Conservation (phyloP, 1,140 invertebrate species). For the Aphaenogaster floridana region DNA sequence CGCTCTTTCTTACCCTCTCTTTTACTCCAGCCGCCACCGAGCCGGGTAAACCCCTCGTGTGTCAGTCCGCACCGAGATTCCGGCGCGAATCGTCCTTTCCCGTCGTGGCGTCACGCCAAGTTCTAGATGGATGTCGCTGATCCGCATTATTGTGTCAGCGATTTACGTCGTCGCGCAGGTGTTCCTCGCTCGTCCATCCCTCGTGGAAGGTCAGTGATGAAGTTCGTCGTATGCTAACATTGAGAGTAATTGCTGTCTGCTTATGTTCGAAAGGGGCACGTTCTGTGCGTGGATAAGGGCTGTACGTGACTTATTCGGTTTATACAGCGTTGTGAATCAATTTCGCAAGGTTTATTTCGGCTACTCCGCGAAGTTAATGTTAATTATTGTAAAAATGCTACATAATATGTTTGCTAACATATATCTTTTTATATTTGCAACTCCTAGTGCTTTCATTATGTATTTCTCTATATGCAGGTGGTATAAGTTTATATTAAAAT, state of each 20-base stretch:
- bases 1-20: slow-evolving; percentile 69
- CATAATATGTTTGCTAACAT: neutral
- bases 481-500: neutral
- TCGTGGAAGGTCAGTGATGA: slow-evolving; percentile 82
- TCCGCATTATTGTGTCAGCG: slow-evolving; percentile 79
- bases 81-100: slow-evolving; percentile 81
- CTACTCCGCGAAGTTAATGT: slow-evolving; percentile 21
- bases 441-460: neutral
- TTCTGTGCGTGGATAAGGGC: slow-evolving; percentile 32
- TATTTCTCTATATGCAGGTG: neutral
- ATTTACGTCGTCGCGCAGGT: slow-evolving; percentile 78
- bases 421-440: neutral
- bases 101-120: slow-evolving; percentile 79
- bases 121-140: slow-evolving; percentile 85
- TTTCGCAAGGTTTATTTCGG: neutral
- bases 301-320: slow-evolving; percentile 15
- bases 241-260: slow-evolving; percentile 26
- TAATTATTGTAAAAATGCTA: slow-evolving; percentile 35
- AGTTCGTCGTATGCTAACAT: slow-evolving; percentile 16
- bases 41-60: slow-evolving; percentile 73
- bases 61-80: slow-evolving; percentile 84
- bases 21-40: slow-evolving; percentile 67
- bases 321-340: slow-evolving; percentile 2
- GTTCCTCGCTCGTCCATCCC: slow-evolving; percentile 67
- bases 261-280: slow-evolving; percentile 30